A percentile compares a stretch with the other conserved stretches of the same genome.
phyloP scores from a whole-genome alignment of 2,113 vertebrate species.

The Calidris pygmaea region DNA sequence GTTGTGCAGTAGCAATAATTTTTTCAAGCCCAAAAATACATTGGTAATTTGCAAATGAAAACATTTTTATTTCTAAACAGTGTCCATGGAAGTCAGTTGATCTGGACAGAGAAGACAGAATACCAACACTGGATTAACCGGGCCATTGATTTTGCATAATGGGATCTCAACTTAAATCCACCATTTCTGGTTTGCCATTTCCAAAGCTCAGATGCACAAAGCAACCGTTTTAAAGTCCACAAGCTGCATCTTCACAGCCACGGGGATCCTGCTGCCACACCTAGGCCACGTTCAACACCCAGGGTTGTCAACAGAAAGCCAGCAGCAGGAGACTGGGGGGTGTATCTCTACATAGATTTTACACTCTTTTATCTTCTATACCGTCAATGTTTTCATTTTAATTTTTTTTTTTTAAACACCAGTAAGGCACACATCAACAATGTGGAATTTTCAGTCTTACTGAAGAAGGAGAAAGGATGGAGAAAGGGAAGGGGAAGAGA shows the following conservation, averaged over 20 bases:
- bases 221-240: not conserved
- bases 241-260: not conserved
- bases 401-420: not conserved
- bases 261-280: not conserved
- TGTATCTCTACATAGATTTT: not conserved
- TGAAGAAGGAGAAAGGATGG: not conserved
- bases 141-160: not conserved
- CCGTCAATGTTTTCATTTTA: not conserved
- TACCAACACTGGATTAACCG: not conserved
- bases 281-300: not conserved
- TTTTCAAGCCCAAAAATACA: not conserved
- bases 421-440: not conserved
- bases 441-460: not conserved
- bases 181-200: not conserved
- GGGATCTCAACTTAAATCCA: not conserved
- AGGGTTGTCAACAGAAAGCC: not conserved
- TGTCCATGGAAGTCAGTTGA: not conserved
- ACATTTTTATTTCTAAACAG: not conserved
- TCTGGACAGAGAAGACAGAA: not conserved
- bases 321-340: not conserved
- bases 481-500: not conserved
- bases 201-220: slow-evolving; percentile 56
- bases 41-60: not conserved
- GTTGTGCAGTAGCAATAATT: not conserved
- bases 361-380: not conserved